Evolutionary conservation across 2,797 vertebrate genomes (phyloP), one percentile per base, ranked within the genome.

Genomic region (Rhynchonycteris naso): DNA sequence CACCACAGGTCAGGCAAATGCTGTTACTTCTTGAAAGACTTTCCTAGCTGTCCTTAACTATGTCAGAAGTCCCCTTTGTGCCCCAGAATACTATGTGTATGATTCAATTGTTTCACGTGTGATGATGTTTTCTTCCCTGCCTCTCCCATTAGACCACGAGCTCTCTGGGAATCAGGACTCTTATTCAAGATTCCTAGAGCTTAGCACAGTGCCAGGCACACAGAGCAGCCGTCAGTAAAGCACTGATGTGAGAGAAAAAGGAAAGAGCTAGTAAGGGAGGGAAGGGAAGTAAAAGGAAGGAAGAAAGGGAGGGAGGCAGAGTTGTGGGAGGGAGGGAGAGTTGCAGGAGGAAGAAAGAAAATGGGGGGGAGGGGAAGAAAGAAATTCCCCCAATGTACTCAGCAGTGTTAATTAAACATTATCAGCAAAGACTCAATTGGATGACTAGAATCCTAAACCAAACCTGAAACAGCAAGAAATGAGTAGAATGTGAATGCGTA

Each of bases 361-460:
- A 28, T 15, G n/a, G 56, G 21, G 8, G 18, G 24, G 18, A 19
- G 58, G 5, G 30, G 21, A 81, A 35, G 56, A 66, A 71, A 65
- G 50, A 85, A 59, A 58, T 28, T 4, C 15, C 30, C 72, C 16
- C 12, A 4, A 3, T 47, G 56, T 68, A 24, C 66, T 85, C 66
- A 76, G 87, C 66, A 56, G 54, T 26, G 38, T 56, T 52, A 78
- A 43, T 43, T 7, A 24, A 8, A 71, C 66, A 78, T 10, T 65
- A 14, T 10, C 69, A 14, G 76, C 78, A 28, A 79, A 91, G 66
- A 33, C 38, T 86, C 56, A 43, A 0, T 0, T 52, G 30, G 52
- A 66, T 58, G 50, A 81, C 43, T 63, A 83, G 88, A 95, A 80
- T 66, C 54, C 66, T 19, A 90, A 96, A 65, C 58, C 65, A 59